phyloP scores from a whole-genome alignment of 2,113 vertebrate genomes.

The Ceuthmochares aereus region DNA sequence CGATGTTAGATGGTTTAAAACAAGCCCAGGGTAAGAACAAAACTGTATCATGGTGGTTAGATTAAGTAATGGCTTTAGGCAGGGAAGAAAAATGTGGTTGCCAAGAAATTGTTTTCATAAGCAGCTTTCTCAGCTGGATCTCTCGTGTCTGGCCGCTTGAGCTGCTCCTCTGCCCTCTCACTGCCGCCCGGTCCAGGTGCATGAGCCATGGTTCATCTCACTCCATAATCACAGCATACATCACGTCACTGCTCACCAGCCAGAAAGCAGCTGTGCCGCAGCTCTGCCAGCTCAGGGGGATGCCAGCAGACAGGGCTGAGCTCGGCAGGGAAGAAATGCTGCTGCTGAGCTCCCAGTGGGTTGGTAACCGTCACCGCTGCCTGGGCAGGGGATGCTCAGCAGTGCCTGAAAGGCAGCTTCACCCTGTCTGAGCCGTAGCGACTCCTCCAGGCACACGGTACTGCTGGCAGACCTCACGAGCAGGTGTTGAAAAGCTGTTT shows the following conservation, averaged over 20 bases:
- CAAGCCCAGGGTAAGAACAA: background rate
- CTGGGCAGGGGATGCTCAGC: background rate
- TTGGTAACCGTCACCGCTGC: background rate
- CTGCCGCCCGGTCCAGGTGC: slow-evolving; percentile 38
- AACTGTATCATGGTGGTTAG: background rate
- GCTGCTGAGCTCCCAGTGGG: background rate
- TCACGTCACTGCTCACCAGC: slow-evolving; percentile 12
- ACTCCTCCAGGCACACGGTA: rapidly evolving
- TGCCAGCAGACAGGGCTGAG: background rate
- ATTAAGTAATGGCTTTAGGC: background rate
- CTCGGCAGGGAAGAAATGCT: background rate
- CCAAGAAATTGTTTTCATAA: background rate
- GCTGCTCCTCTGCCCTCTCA: background rate
- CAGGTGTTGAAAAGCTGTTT: rapidly evolving
- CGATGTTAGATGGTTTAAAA: background rate
- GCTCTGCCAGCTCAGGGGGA: background rate
- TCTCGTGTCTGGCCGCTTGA: background rate
- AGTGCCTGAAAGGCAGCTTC: rapidly evolving
- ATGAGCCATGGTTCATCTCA: slow-evolving; percentile 22
- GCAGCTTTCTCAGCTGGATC: background rate
- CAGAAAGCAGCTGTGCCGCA: slow-evolving; percentile 41
- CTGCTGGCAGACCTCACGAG: background rate
- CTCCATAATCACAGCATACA: background rate
- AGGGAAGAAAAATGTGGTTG: background rate
- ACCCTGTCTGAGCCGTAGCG: too few species aligned